These are phyloP conservation scores for Xylophagus ater DNA, from an alignment of 2,888 invertebrate genomes.

Conservation along the genomic window DNA sequence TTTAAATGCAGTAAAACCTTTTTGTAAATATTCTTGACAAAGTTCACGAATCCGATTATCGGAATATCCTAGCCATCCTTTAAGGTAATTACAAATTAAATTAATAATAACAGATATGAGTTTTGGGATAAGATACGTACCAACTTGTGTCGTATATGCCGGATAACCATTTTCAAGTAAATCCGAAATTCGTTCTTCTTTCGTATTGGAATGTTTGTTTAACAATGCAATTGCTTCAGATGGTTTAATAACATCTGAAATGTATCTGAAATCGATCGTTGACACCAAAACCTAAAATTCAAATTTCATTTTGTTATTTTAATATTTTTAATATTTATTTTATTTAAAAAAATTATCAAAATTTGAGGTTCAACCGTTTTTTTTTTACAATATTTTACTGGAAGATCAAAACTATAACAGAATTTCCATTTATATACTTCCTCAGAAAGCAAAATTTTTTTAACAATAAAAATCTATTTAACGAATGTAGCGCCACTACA, in stretches of 20 bases:
- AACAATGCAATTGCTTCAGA: conserved; percentile 68
- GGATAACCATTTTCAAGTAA: conserved; percentile 63
- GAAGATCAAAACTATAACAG: too few relatives aligned
- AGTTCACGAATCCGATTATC: conserved; percentile 60
- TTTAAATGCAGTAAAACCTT: conserved; percentile 77
- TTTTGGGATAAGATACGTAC: conserved; percentile 34
- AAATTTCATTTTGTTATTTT: too few relatives aligned
- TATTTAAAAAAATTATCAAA: too few relatives aligned
- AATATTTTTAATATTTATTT: too few relatives aligned
- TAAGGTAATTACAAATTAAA: conserved; percentile 16
- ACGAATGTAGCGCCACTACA: too few relatives aligned
- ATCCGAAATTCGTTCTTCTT: conserved; percentile 50
- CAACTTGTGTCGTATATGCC: conserved; percentile 76
- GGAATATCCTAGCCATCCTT: conserved; percentile 80
- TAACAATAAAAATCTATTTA: too few relatives aligned
- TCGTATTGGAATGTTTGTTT: conserved; percentile 45
- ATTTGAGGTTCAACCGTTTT: too few relatives aligned
- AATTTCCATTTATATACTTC: too few relatives aligned
- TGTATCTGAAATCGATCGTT: conserved; percentile 74
- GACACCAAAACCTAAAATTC: conserved; percentile 58
- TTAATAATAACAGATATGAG: conserved; percentile 11
- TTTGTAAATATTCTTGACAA: conserved; percentile 57
- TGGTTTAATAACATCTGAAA: conserved; percentile 70
- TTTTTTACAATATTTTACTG: too few relatives aligned
- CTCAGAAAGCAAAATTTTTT: too few relatives aligned